Conservation (phyloP, 1,140 invertebrate genomes). For the Bradysia coprophila region DNA sequence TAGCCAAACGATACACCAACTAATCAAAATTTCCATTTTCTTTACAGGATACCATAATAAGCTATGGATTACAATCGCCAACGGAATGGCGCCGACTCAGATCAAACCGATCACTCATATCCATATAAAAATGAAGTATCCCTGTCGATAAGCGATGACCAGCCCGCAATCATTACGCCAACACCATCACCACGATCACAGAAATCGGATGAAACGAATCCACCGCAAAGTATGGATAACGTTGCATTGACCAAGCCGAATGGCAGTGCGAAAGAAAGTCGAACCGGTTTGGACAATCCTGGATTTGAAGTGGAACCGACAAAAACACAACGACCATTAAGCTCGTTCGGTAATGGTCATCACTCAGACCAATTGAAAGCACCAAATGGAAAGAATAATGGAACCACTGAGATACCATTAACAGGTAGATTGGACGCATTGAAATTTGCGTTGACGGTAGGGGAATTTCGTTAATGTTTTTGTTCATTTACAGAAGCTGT, state of each 20-base stretch:
- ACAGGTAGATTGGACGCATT: not conserved
- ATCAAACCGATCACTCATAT: slow-evolving; percentile 1
- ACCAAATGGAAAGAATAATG: slow-evolving; percentile 2
- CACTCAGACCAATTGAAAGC: slow-evolving; percentile 3
- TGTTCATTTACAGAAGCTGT: slow-evolving; percentile 39
- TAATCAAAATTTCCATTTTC: too few species aligned
- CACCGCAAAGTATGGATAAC: not conserved
- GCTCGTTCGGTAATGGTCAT: slow-evolving; percentile 6
- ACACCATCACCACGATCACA: slow-evolving; percentile 3
- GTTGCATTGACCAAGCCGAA: slow-evolving; percentile 1
- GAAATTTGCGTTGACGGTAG: slow-evolving; percentile 1
- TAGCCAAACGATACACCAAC: too few species aligned
- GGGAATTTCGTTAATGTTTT: not conserved
- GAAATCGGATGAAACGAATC: slow-evolving; percentile 1
- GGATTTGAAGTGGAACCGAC: slow-evolving; percentile 10
- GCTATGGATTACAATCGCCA: too few species aligned
- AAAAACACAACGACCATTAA: slow-evolving; percentile 1
- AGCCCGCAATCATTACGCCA: slow-evolving; percentile 1
- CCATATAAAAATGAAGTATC: slow-evolving; percentile 5
- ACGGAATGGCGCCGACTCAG: too few species aligned
- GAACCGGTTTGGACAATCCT: slow-evolving; percentile 13
- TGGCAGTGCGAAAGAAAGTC: slow-evolving; percentile 1
- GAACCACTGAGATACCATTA: slow-evolving; percentile 1
- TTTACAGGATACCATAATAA: too few species aligned
- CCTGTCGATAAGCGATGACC: slow-evolving; percentile 4